Percentiles rank a stretch among this genome's conserved stretches.
These are phyloP conservation scores for Nemapogon koenigi DNA, from an alignment of 2,888 invertebrate genomes.

Conservation along the genomic window DNA sequence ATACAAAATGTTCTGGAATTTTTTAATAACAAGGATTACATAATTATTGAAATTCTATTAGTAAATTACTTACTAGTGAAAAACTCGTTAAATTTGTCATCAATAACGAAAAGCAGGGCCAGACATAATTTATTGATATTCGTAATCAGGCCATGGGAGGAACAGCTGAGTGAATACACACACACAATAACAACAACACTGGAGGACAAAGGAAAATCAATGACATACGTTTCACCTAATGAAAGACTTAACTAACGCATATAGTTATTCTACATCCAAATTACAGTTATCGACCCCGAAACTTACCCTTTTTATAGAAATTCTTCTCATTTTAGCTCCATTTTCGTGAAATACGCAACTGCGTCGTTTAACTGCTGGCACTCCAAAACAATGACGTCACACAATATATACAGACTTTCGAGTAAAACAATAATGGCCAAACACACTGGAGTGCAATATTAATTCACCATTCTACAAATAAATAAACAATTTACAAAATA, in stretches of 20 bases:
- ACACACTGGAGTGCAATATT: slow-evolving; percentile 31
- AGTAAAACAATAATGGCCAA: slow-evolving; percentile 17
- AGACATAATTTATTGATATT: too few relatives aligned
- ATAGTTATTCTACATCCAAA: not conserved
- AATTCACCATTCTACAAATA: slow-evolving; percentile 31
- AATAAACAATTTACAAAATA: slow-evolving; percentile 21
- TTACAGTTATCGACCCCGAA: slow-evolving; percentile 12
- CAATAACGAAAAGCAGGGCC: too few relatives aligned
- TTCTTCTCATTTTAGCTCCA: slow-evolving; percentile 58
- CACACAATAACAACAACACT: slow-evolving; percentile 19
- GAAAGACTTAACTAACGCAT: too few relatives aligned
- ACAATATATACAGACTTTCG: slow-evolving; percentile 27
- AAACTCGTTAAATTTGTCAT: too few relatives aligned
- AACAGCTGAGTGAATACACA: slow-evolving; percentile 9
- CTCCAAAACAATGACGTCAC: slow-evolving; percentile 68
- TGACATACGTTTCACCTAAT: too few relatives aligned
- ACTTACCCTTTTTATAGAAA: slow-evolving; percentile 45
- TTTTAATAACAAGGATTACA: too few relatives aligned
- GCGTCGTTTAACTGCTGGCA: slow-evolving; percentile 67
- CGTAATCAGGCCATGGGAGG: too few relatives aligned
- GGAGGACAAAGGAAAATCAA: slow-evolving; percentile 56
- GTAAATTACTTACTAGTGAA: too few relatives aligned
- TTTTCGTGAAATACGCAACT: slow-evolving; percentile 61
- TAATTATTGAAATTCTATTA: too few relatives aligned
- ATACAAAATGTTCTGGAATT: too few relatives aligned